Evolutionary conservation across 2,797 vertebrate species (phyloP).

Genomic region (Chiloscyllium punctatum): DNA sequence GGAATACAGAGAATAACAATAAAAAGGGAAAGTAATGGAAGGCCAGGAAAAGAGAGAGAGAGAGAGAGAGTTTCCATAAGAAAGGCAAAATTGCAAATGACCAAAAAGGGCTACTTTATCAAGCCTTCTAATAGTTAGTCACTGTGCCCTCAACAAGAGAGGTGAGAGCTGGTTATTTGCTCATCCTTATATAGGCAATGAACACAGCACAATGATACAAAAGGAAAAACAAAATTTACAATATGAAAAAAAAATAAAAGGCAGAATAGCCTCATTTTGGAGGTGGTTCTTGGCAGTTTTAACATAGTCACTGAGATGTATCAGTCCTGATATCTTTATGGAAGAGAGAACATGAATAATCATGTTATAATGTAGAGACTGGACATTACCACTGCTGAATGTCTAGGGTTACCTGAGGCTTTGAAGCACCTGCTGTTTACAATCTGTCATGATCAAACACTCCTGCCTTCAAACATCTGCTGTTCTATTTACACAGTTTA

Average conservation of each 20-base stretch:
- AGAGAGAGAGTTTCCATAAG: background rate
- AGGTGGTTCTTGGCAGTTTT: background rate
- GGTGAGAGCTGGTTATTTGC: background rate
- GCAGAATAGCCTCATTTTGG: background rate
- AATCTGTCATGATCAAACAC: conserved; percentile 29
- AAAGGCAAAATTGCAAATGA: background rate
- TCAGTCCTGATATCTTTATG: background rate
- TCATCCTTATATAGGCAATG: background rate
- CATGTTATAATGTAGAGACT: background rate
- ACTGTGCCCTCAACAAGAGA: background rate
- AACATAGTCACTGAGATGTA: background rate
- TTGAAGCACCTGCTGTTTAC: conserved; percentile 35
- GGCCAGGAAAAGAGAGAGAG: background rate
- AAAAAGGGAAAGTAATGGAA: background rate
- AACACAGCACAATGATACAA: background rate
- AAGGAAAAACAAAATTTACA: background rate
- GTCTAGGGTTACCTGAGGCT: conserved; percentile 13
- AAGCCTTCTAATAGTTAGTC: background rate
- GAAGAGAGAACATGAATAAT: background rate
- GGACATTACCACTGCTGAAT: background rate
- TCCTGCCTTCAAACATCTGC: conserved; percentile 29
- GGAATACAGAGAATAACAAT: background rate
- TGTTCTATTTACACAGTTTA: conserved; percentile 31
- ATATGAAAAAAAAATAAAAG: background rate
- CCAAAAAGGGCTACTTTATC: background rate